phyloP scores from a whole-genome alignment of 2,888 invertebrate species.

The Pristionchus japonicus region DNA sequence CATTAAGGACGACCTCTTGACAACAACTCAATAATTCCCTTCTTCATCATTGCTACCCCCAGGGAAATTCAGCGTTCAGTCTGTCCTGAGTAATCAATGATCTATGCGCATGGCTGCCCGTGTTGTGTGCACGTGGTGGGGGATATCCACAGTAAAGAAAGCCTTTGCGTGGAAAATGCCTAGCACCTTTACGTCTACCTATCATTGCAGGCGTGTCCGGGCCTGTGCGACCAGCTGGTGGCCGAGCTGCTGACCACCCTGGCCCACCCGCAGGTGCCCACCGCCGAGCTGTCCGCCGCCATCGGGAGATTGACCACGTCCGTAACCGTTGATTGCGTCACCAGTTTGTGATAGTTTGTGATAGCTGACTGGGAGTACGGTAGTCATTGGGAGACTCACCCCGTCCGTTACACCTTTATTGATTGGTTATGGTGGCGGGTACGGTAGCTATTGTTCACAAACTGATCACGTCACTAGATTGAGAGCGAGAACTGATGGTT shows the following conservation, averaged over 20 bases:
- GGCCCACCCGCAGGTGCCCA: slow-evolving; percentile 67
- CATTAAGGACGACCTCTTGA: background rate
- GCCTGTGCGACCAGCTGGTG: slow-evolving; percentile 88
- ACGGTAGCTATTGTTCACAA: background rate
- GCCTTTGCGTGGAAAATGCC: too few species aligned
- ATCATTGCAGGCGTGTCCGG: slow-evolving; percentile 85
- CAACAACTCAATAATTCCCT: background rate
- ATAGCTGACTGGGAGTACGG: background rate
- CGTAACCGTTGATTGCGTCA: slow-evolving; percentile 24
- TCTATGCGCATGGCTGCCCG: too few species aligned
- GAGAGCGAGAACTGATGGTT: background rate
- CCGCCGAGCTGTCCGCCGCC: slow-evolving; percentile 53
- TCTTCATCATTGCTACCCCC: background rate
- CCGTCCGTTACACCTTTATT: too few species aligned
- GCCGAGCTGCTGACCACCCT: slow-evolving; percentile 82
- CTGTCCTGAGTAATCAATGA: too few species aligned
- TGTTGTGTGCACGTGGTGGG: too few species aligned
- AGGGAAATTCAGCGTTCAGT: background rate
- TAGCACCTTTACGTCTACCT: too few species aligned
- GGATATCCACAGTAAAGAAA: too few species aligned
- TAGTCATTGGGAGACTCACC: background rate
- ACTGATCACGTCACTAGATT: background rate
- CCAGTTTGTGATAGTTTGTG: background rate
- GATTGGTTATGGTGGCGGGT: background rate
- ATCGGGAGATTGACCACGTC: slow-evolving; percentile 54